Percentiles rank a stretch among this genome's conserved stretches.
Conservation (phyloP, 2,113 vertebrate genomes). For the Collichthys lucidus region DNA sequence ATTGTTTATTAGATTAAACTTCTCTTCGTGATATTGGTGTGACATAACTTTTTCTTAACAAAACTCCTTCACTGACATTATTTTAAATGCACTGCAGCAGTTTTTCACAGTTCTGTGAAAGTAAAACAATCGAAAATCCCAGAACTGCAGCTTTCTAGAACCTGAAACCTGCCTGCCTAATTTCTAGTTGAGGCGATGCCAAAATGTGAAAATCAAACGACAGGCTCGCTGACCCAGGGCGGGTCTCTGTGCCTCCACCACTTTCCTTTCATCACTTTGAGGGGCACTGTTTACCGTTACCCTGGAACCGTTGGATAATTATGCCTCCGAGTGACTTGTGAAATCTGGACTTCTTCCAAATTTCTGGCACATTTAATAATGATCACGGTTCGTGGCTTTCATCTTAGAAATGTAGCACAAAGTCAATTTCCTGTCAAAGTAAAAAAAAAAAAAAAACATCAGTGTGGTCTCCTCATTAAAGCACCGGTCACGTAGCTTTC, state of each 20-base stretch:
- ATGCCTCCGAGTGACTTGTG: slow-evolving; percentile 28
- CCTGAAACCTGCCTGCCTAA: slow-evolving; percentile 30
- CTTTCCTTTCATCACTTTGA: slow-evolving; percentile 51
- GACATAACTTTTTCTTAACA: not conserved
- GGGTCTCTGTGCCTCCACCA: slow-evolving; percentile 28
- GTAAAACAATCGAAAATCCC: slow-evolving; percentile 21
- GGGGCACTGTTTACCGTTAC: slow-evolving; percentile 44
- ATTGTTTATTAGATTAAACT: not conserved
- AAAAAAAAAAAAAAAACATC: not conserved
- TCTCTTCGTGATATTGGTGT: not conserved
- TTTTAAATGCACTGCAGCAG: not conserved
- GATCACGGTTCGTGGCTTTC: slow-evolving; percentile 31
- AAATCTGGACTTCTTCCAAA: slow-evolving; percentile 8
- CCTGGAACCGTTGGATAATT: slow-evolving; percentile 40
- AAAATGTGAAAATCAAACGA: slow-evolving; percentile 34
- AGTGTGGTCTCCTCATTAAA: not conserved
- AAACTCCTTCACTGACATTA: not conserved
- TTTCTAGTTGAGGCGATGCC: slow-evolving; percentile 39
- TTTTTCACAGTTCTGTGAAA: slow-evolving; percentile 10
- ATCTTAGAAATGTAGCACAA: slow-evolving; percentile 11
- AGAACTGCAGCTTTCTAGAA: not conserved
- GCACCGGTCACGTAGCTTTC: not conserved
- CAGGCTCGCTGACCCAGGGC: slow-evolving; percentile 37
- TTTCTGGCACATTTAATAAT: slow-evolving; percentile 28
- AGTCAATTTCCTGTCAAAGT: slow-evolving; percentile 16